These are phyloP conservation scores for Petrocephalus zakoni DNA, from an alignment of 2,113 vertebrate genomes.

Conservation along the genomic window DNA sequence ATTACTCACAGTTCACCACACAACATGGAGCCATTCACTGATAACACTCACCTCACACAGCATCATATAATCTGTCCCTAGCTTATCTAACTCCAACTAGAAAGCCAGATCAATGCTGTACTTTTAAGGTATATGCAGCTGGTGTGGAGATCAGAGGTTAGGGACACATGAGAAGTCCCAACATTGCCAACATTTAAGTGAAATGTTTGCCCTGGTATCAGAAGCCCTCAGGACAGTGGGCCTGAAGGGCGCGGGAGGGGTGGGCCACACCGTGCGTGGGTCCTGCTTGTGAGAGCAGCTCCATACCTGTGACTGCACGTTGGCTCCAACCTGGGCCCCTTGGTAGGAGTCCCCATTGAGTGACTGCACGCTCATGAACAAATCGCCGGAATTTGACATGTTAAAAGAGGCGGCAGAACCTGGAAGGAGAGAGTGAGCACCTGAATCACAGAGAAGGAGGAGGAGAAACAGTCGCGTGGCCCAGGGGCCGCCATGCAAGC, in stretches of 20 bases:
- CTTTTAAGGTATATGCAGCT: neutral
- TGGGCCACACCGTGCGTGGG: neutral
- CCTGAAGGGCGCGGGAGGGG: neutral
- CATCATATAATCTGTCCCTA: neutral
- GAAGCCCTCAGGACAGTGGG: neutral
- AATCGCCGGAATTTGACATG: slow-evolving; percentile 99
- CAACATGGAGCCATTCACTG: neutral
- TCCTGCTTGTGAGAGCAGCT: slow-evolving; percentile 38
- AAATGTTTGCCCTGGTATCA: neutral
- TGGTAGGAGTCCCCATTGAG: slow-evolving; percentile 99
- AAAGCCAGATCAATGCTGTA: neutral
- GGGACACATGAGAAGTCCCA: neutral
- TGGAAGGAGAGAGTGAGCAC: slow-evolving; percentile 94
- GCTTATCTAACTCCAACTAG: neutral
- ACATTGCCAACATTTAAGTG: neutral
- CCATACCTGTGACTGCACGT: slow-evolving; percentile 99
- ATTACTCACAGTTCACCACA: neutral
- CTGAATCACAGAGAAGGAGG: slow-evolving; percentile 83
- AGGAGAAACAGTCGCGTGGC: slow-evolving; percentile 59
- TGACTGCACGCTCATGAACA: slow-evolving; percentile 99
- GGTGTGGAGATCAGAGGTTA: neutral
- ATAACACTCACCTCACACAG: neutral
- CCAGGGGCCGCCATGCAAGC: slow-evolving; percentile 28
- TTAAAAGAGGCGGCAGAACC: slow-evolving; percentile 99
- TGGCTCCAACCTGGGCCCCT: slow-evolving; percentile 99